Conservation (phyloP, 1,140 invertebrate genomes). For the Drosophila bifasciata region DNA sequence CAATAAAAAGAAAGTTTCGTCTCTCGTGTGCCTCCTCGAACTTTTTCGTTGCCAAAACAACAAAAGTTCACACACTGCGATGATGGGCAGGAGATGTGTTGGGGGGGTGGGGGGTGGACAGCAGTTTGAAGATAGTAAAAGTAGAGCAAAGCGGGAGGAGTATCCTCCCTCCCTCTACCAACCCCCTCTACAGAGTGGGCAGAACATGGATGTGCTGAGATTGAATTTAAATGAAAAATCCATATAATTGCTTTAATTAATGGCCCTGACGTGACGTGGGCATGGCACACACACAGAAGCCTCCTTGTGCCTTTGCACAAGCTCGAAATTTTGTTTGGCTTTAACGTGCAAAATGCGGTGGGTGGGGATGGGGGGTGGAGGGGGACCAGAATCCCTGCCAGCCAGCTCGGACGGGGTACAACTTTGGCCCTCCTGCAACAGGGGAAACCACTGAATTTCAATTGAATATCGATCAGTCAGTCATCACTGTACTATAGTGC, state of each 20-base stretch:
- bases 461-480: conserved; percentile 75
- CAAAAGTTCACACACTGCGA: conserved; percentile 23
- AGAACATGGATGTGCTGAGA: conserved; percentile 38
- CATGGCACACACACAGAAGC: too few species aligned
- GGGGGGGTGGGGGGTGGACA: conserved; percentile 6
- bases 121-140: neutral
- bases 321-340: conserved; percentile 1
- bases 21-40: conserved; percentile 11
- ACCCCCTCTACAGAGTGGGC: too few species aligned
- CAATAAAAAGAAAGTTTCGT: conserved; percentile 58
- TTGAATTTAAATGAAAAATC: conserved; percentile 73
- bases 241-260: conserved; percentile 79
- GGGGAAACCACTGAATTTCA: conserved; percentile 73
- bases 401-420: neutral
- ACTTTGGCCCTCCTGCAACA: conserved; percentile 33
- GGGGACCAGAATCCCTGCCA: too few species aligned
- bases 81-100: neutral
- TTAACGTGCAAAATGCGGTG: conserved; percentile 12
- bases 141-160: neutral
- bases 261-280: conserved; percentile 42
- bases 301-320: neutral
- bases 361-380: too few species aligned
- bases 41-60: conserved; percentile 1
- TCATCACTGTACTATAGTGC: neutral
- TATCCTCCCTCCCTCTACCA: too few species aligned